Evolutionary conservation across 2,797 vertebrate species (phyloP), one percentile per base, ranked within the genome.

Genomic region (Geotrypetes seraphini): DNA sequence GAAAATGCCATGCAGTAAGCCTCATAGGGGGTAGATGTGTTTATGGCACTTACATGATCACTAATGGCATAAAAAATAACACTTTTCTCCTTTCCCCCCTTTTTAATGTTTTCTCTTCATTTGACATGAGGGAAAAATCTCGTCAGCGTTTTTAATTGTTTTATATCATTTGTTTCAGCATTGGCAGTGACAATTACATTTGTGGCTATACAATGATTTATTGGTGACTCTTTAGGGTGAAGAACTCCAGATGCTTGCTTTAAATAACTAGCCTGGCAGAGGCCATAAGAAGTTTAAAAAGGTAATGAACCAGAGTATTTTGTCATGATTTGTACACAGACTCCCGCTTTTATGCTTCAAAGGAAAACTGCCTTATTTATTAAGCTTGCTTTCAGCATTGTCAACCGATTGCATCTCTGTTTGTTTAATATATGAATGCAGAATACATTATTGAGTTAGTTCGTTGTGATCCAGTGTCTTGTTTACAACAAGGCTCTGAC

Each of bases 211-310:
- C 3, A 42, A 23, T 31, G 50, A 55, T 48, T 58, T 47, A 62
- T 20, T 48, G 19, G 28, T 36, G 20, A 28, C 22, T 10, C 41
- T 28, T 55, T 39, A 24, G n/a, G 12, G 34, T 24, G 28, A 35
- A 43, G 6, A 37, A 7, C 16, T 24, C 10, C 43, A 56, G 7
- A 21, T 24, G 23, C 9, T 11, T 46, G 8, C 16, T 6, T 53
- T 58, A 50, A 53, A 57, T 39, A 61, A 34, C 34, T 33, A 41
- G 7, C 27, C 26, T 60, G 51, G 20, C 12, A 49, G 7, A 40
- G 47, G 8, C 9, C 2, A 2, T 32, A 5, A 49, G 36, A 35
- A 55, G 3, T 41, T 53, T 39, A 21, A 33, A 41, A 43, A 57
- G 10, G 10, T 54, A 37, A 46, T 47, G 42, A 56, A 53, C 14